Percentiles rank a stretch among this genome's conserved stretches.
Conservation (phyloP, 2,888 invertebrate species). For the Brachyopa scutellaris region DNA sequence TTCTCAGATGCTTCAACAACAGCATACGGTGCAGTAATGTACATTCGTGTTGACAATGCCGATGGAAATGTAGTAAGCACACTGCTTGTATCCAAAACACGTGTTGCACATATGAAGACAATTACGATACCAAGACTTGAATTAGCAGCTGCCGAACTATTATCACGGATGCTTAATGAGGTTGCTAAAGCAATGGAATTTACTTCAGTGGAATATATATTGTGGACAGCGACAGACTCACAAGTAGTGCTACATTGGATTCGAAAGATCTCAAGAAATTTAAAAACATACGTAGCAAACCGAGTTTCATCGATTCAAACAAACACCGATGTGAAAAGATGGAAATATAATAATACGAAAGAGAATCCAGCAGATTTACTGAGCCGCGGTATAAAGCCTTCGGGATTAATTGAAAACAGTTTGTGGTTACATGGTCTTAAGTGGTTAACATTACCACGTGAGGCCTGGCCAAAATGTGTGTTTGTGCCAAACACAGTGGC, state of each 20-base stretch:
- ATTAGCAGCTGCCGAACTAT: slow-evolving; percentile 18
- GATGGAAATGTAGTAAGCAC: slow-evolving; percentile 34
- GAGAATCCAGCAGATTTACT: slow-evolving; percentile 53
- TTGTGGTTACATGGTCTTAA: slow-evolving; percentile 31
- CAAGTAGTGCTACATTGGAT: slow-evolving; percentile 26
- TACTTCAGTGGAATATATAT: background rate
- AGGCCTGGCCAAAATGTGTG: slow-evolving; percentile 11
- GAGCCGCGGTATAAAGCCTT: slow-evolving; percentile 13
- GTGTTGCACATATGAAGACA: slow-evolving; percentile 41
- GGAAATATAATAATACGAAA: slow-evolving; percentile 10
- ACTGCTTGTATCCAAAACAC: slow-evolving; percentile 14
- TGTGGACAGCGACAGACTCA: slow-evolving; percentile 60
- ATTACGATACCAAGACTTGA: slow-evolving; percentile 43
- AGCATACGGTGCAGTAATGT: slow-evolving; percentile 74
- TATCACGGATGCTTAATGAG: background rate
- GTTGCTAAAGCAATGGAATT: slow-evolving; percentile 6
- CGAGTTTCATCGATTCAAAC: slow-evolving; percentile 12
- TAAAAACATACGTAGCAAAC: slow-evolving; percentile 41
- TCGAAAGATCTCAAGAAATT: slow-evolving; percentile 19
- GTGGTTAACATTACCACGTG: background rate
- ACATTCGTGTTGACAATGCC: slow-evolving; percentile 38
- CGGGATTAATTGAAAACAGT: slow-evolving; percentile 1
- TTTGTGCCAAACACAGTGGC: slow-evolving; percentile 10
- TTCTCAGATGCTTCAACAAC: slow-evolving; percentile 73
- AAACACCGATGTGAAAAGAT: slow-evolving; percentile 1